Conservation (phyloP, 2,113 vertebrate genomes). For the Rhinichthys klamathensis region DNA sequence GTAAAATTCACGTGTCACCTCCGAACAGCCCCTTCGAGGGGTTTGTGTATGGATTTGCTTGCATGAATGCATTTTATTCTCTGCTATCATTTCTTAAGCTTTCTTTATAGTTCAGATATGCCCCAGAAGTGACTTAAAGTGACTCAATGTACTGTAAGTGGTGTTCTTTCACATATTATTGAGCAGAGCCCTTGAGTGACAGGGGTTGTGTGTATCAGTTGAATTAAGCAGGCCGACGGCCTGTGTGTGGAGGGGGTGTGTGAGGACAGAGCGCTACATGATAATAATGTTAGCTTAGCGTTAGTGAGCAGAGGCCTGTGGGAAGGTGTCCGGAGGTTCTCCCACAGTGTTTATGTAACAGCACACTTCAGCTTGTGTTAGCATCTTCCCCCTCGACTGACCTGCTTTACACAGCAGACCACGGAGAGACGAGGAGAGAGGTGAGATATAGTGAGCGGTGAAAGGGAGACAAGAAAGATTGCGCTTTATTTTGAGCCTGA, state of each 20-base stretch:
- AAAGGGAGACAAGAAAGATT: conserved; percentile 51
- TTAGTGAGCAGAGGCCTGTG: conserved; percentile 47
- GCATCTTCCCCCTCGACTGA: conserved; percentile 56
- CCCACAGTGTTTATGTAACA: conserved; percentile 58
- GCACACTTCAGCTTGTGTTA: conserved; percentile 59
- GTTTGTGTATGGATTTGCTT: conserved; percentile 18
- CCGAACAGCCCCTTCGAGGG: background rate
- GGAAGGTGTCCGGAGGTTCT: conserved; percentile 51
- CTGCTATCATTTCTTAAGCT: conserved; percentile 13
- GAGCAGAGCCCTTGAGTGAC: conserved; percentile 29
- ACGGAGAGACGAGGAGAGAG: conserved; percentile 62
- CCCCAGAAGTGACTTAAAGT: conserved; percentile 16
- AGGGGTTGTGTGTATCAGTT: conserved; percentile 11
- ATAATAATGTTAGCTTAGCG: conserved; percentile 29
- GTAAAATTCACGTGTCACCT: background rate
- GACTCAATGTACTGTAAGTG: conserved; percentile 20
- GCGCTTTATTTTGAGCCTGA: background rate
- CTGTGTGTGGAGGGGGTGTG: conserved; percentile 2
- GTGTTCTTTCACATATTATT: conserved; percentile 30
- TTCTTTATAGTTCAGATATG: conserved; percentile 7
- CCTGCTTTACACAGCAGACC: conserved; percentile 52
- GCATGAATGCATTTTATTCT: background rate
- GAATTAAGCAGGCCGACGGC: background rate
- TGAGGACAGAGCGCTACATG: conserved; percentile 31
- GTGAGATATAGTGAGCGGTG: conserved; percentile 59